Percentiles rank a stretch among this genome's conserved stretches.
Conservation (phyloP, 2,888 invertebrate species). For the Diarsia rubi region DNA sequence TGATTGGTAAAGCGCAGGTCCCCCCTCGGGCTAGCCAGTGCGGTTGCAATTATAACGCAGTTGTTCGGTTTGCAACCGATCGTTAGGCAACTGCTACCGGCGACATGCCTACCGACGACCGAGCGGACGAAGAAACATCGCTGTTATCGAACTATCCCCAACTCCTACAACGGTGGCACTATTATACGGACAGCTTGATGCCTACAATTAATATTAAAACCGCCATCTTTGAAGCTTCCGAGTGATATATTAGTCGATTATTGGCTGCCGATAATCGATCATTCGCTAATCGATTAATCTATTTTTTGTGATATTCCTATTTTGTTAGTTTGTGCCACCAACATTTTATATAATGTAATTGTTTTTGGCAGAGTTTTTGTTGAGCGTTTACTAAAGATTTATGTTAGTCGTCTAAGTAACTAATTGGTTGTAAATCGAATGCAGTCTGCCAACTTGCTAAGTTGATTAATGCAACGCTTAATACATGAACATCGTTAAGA, state of each 20-base stretch:
- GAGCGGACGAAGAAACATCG: slow-evolving; percentile 32
- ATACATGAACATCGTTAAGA: slow-evolving; percentile 32
- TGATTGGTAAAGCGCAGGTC: slow-evolving; percentile 18
- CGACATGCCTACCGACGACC: slow-evolving; percentile 20
- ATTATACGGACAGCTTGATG: slow-evolving; percentile 29
- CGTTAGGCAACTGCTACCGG: slow-evolving; percentile 60
- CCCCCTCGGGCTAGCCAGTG: slow-evolving; percentile 52
- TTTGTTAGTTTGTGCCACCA: slow-evolving; percentile 11
- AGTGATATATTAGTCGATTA: slow-evolving; percentile 55
- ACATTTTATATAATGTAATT: slow-evolving; percentile 24
- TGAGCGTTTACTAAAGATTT: slow-evolving; percentile 29
- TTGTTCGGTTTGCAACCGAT: slow-evolving; percentile 48
- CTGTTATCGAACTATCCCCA: slow-evolving; percentile 43
- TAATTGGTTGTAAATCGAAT: slow-evolving; percentile 40
- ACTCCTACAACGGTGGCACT: slow-evolving; percentile 22
- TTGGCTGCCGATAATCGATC: slow-evolving; percentile 54
- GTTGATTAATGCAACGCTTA: slow-evolving; percentile 45
- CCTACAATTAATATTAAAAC: slow-evolving; percentile 46
- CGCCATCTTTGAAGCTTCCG: slow-evolving; percentile 47
- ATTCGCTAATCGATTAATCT: slow-evolving; percentile 46
- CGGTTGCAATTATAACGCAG: slow-evolving; percentile 63
- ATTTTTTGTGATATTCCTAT: slow-evolving; percentile 41
- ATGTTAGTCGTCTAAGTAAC: slow-evolving; percentile 18
- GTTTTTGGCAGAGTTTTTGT: slow-evolving; percentile 22
- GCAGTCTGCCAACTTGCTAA: slow-evolving; percentile 10